These are phyloP conservation scores for Diachrysia chrysitis DNA, from an alignment of 2,888 invertebrate species.

Conservation along the genomic window DNA sequence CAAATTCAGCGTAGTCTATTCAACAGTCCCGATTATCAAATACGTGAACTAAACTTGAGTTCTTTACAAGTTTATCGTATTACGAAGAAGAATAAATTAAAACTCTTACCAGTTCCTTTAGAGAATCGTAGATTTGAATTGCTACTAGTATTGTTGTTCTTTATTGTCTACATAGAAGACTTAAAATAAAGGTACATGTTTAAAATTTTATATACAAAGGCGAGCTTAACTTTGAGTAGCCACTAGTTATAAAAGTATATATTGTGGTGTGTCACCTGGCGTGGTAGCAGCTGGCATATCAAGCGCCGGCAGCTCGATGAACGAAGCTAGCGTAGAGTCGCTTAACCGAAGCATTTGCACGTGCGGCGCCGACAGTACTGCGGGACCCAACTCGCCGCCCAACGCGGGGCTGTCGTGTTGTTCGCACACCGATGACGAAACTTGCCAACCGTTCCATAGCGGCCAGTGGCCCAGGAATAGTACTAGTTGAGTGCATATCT, in stretches of 20 bases:
- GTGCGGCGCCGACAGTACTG: conserved; percentile 95
- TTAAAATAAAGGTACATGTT: too few relatives aligned
- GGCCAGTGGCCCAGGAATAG: conserved; percentile 98
- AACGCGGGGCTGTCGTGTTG: conserved; percentile 94
- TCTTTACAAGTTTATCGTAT: too few relatives aligned
- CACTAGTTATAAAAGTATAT: background rate
- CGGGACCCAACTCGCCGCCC: conserved; percentile 93
- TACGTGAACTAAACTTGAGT: too few relatives aligned
- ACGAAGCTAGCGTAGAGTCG: conserved; percentile 94
- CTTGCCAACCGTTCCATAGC: conserved; percentile 95
- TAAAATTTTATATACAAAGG: too few relatives aligned
- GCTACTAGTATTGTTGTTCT: too few relatives aligned
- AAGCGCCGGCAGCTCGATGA: conserved; percentile 96
- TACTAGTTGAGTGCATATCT: conserved; percentile 96
- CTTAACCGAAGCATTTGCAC: conserved; percentile 95
- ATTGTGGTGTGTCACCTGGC: conserved; percentile 57
- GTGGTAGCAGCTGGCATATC: conserved; percentile 91
- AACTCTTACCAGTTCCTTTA: too few relatives aligned
- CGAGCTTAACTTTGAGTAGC: too few relatives aligned
- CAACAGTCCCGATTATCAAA: too few relatives aligned
- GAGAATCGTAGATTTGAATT: too few relatives aligned
- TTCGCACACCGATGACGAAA: conserved; percentile 97
- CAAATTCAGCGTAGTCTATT: too few relatives aligned
- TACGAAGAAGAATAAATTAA: too few relatives aligned
- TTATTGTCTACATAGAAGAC: too few relatives aligned